Percentiles rank a stretch among this genome's conserved stretches.
Evolutionary conservation across 2,888 invertebrate genomes (phyloP).

Genomic region (Drosophila lacicola): DNA sequence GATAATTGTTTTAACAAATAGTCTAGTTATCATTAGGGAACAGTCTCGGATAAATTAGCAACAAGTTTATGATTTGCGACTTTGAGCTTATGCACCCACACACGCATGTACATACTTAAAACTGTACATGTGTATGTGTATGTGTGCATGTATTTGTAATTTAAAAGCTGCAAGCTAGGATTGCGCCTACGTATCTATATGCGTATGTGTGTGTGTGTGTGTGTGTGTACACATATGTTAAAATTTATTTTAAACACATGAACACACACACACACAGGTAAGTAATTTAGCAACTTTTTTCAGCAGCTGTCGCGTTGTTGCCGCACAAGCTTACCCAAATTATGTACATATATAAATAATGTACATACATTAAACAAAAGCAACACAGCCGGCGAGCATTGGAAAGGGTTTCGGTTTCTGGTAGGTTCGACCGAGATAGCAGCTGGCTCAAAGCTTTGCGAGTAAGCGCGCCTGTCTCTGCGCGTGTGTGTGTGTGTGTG

Average conservation of each 20-base stretch:
- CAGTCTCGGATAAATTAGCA: neutral
- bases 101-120: neutral
- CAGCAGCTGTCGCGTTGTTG: constrained; percentile 30
- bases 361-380: constrained; percentile 26
- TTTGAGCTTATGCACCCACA: neutral
- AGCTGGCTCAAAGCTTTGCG: constrained; percentile 10
- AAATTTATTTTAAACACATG: neutral
- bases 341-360: constrained; percentile 30
- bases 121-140: too few species aligned
- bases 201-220: neutral
- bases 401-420: constrained; percentile 51
- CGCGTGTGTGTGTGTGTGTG: neutral
- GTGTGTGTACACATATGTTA: neutral
- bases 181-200: neutral
- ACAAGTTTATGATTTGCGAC: constrained; percentile 3
- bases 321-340: constrained; percentile 32
- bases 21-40: constrained; percentile 1
- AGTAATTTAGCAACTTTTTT: constrained; percentile 2
- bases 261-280: constrained; percentile 1
- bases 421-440: constrained; percentile 39
- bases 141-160: neutral
- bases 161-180: constrained; percentile 7
- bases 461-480: constrained; percentile 2
- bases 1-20: constrained; percentile 30
- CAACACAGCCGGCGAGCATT: constrained; percentile 33